Evolutionary conservation across 2,888 invertebrate genomes (phyloP).

Genomic region (Aleiodes alternator): DNA sequence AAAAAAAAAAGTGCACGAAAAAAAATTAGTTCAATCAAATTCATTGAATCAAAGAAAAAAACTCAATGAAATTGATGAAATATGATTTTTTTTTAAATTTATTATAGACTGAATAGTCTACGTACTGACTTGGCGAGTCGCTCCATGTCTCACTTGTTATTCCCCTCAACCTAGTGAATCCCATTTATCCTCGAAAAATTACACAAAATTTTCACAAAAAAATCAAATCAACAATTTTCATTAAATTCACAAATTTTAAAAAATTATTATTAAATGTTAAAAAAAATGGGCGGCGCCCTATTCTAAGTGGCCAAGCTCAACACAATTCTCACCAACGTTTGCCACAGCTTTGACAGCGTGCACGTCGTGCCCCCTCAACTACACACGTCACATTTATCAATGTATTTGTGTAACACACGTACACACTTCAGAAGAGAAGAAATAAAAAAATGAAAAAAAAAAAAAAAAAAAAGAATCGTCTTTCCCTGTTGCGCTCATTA

Average conservation of each 20-base stretch:
- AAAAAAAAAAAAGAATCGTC: not conserved
- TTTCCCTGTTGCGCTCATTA: not conserved
- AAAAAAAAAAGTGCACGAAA: not conserved
- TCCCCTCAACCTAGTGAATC: conserved; percentile 54
- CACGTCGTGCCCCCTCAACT: conserved; percentile 44
- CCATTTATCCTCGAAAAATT: conserved; percentile 53
- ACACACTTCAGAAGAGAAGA: no score
- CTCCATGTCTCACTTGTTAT: conserved; percentile 54
- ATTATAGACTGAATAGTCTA: conserved; percentile 46
- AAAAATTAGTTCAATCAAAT: conserved; percentile 8
- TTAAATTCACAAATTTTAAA: not conserved
- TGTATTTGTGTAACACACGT: conserved; percentile 7
- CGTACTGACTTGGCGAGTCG: conserved; percentile 58
- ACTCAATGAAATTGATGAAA: not conserved
- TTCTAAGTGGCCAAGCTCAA: conserved; percentile 25
- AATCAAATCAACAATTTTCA: not conserved
- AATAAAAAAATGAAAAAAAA: no score
- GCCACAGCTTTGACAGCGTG: conserved; percentile 46
- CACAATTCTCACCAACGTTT: conserved; percentile 43
- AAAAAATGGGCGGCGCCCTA: conserved; percentile 50
- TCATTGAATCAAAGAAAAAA: not conserved
- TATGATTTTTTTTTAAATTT: not conserved
- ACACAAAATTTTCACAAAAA: not conserved
- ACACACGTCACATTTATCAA: conserved; percentile 43
- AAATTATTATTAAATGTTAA: not conserved